These are phyloP conservation scores for Trisateles emortualis DNA, from an alignment of 2,888 invertebrate species.

Conservation along the genomic window DNA sequence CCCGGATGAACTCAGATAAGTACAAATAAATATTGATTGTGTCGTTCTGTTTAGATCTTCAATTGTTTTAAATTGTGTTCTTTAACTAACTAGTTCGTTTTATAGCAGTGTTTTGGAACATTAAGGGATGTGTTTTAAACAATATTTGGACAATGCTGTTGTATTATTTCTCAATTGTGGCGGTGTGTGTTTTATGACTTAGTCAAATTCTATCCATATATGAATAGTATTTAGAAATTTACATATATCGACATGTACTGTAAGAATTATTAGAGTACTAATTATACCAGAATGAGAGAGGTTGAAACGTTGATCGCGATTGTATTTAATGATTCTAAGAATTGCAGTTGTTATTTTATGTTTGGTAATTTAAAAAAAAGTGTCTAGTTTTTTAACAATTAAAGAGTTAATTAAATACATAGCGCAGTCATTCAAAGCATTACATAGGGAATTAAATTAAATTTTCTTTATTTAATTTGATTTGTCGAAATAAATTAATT, in stretches of 20 bases:
- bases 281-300: too few relatives aligned
- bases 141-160: neutral
- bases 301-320: too few relatives aligned
- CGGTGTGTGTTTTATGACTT: neutral
- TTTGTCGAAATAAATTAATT: too few relatives aligned
- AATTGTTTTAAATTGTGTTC: slow-evolving; percentile 9
- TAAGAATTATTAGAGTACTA: too few relatives aligned
- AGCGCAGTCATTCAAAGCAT: too few relatives aligned
- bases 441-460: too few relatives aligned
- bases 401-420: too few relatives aligned
- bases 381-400: too few relatives aligned
- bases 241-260: neutral
- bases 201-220: neutral
- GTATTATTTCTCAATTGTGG: neutral
- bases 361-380: too few relatives aligned
- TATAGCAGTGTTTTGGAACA: neutral
- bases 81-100: neutral
- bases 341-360: too few relatives aligned
- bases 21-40: slow-evolving; percentile 56
- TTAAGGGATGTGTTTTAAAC: neutral
- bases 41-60: slow-evolving; percentile 35
- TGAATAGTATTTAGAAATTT: neutral
- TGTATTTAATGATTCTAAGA: too few relatives aligned
- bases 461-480: too few relatives aligned
- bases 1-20: slow-evolving; percentile 69